Base-by-base conservation (phyloP, 2,888 invertebrate species). In the Eubasilissa splendida region DNA sequence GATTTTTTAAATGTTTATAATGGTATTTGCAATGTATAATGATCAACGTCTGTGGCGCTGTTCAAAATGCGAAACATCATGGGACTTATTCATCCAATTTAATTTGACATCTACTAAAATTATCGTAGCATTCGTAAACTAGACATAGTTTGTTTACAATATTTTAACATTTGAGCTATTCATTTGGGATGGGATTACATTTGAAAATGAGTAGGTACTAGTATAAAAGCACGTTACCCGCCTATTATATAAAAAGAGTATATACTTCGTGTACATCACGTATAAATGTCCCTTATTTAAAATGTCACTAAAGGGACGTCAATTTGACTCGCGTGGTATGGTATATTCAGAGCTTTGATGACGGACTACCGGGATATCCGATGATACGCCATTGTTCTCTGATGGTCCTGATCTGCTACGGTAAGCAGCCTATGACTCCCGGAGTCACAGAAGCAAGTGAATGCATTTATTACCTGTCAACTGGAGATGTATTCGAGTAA, bases 401-500 rank as follows among this genome's bases (percentile, higher is more conserved):
- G 58, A 5, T 50, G 14, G 50, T 68, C 50, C 50, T 50, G 42
- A 68, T 68, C 68, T n/a, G 68, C 14, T n/a, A 68, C 50, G 56
- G 71, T 73, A 31, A 73, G 42, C 58, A 73, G 71, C 56, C 71
- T 54, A 73, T 56, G 68, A 68, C 77, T 77, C 58, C 68, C 58
- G 77, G 11, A 77, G 66, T 42, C 54, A 59, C 68, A 59, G 77
- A 77, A 77, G 77, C 77, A 77, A 56, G 58, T 14, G 33, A 42
- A 66, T 50, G 68, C 66, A 70, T 77, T 77, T 68, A 77, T 60
- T 14, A 58, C 77, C 68, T 70, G 77, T 68, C 77, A 66, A 50
- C 2, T n/a, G 50, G 68, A 77, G 56, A 77, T 77, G 68, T 50
- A 58, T 77, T 70, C 58, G 56, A 22, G 56, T 70, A 56, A 56